Evolutionary conservation across 2,113 vertebrate genomes (phyloP).

Genomic region (Planiliza haematocheilus): DNA sequence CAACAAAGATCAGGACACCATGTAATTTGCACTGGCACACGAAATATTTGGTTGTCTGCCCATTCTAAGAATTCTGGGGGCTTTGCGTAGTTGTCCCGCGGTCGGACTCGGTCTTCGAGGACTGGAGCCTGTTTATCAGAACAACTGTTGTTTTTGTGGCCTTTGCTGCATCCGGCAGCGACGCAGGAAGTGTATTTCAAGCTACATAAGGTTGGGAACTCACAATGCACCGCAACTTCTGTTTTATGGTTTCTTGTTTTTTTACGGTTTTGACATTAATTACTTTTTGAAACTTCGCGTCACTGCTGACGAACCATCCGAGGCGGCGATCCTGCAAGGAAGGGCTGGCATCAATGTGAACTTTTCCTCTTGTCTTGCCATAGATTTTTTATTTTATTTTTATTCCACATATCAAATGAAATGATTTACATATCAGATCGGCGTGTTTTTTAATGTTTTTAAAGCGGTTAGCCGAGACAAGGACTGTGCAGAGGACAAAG

Average conservation of each 20-base stretch:
- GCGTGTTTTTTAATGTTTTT: too few species aligned
- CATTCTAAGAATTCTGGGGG: slow-evolving; percentile 39
- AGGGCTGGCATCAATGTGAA: slow-evolving; percentile 1
- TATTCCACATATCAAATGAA: neutral
- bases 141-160: slow-evolving; percentile 8
- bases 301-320: slow-evolving; percentile 21
- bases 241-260: slow-evolving; percentile 16
- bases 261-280: too few species aligned
- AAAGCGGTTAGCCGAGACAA: too few species aligned
- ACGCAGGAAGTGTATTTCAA: neutral
- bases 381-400: neutral
- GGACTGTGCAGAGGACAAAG: too few species aligned
- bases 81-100: slow-evolving; percentile 27
- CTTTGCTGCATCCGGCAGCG: neutral
- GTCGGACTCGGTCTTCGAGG: slow-evolving; percentile 2
- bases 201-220: slow-evolving; percentile 6
- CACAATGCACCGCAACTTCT: slow-evolving; percentile 4
- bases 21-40: slow-evolving; percentile 59
- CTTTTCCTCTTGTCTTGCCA: neutral
- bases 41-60: slow-evolving; percentile 36
- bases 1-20: slow-evolving; percentile 48
- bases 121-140: slow-evolving; percentile 7
- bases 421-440: neutral
- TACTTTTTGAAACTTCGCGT: slow-evolving; percentile 16
- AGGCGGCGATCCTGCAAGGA: neutral